A percentile compares a stretch with the other conserved stretches of the same genome.
Conservation (phyloP, 1,140 invertebrate species). For the Aphis gossypii region DNA sequence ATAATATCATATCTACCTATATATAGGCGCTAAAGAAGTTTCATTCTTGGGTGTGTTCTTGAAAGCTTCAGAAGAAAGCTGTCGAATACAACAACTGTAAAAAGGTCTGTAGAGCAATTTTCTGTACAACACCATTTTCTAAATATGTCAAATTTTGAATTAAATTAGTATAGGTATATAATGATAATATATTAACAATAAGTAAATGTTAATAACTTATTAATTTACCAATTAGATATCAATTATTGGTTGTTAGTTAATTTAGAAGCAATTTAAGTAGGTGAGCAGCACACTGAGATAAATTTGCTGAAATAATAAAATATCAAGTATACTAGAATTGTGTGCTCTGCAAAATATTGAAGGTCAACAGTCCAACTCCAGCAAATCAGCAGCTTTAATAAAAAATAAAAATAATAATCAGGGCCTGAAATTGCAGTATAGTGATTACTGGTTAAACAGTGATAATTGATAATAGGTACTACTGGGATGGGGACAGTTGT, state of each 20-base stretch:
- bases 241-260: neutral
- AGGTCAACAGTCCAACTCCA: neutral
- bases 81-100: neutral
- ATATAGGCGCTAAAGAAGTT: neutral
- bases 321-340: neutral
- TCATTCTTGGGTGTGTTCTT: neutral
- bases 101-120: conserved; percentile 12
- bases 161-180: neutral
- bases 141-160: neutral
- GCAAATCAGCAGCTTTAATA: neutral
- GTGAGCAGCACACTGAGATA: neutral
- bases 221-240: neutral
- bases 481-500: too few relatives aligned
- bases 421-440: neutral
- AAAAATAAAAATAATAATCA: neutral
- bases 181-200: neutral
- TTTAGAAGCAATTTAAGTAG: neutral
- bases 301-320: neutral
- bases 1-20: conserved; percentile 37
- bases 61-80: conserved; percentile 18
- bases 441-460: neutral
- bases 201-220: neutral
- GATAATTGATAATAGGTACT: too few relatives aligned
- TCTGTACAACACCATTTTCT: conserved; percentile 36
- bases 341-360: neutral